Percentiles rank a stretch among this genome's conserved stretches.
Conservation (phyloP, 2,113 vertebrate genomes). For the Corythoichthys intestinalis region DNA sequence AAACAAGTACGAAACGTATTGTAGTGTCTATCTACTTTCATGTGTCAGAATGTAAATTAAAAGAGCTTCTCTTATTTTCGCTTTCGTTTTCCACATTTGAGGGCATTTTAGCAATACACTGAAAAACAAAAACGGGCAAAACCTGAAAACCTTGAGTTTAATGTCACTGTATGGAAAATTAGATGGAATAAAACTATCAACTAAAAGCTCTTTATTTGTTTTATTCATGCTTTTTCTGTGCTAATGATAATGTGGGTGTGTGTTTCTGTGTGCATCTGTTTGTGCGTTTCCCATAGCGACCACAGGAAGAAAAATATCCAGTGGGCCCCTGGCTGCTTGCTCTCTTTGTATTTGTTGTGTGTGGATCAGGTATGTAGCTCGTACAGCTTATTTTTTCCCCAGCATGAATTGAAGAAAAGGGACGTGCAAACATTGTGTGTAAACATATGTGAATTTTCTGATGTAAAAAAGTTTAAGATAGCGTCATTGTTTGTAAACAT, state of each 20-base stretch:
- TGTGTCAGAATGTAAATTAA: no score
- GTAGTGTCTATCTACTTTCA: no score
- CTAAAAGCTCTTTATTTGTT: not conserved
- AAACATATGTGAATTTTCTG: not conserved
- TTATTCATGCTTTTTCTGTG: not conserved
- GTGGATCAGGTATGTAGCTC: conserved; percentile 76
- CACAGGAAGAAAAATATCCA: conserved; percentile 80
- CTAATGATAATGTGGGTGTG: conserved; percentile 5
- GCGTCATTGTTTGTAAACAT: not conserved
- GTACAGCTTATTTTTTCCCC: not conserved
- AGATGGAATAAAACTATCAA: not conserved
- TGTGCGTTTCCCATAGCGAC: conserved; percentile 64
- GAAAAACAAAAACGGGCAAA: no score
- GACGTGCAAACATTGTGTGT: not conserved
- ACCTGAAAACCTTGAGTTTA: no score
- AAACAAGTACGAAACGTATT: no score
- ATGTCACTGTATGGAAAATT: no score
- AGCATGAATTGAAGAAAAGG: not conserved
- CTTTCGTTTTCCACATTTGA: no score
- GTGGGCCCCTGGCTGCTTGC: conserved; percentile 80
- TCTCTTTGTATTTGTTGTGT: conserved; percentile 81
- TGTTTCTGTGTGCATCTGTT: conserved; percentile 20
- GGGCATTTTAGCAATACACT: no score
- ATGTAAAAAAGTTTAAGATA: not conserved
- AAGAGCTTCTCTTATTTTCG: no score